These are phyloP conservation scores for Callaeas wilsoni DNA, from an alignment of 2,113 vertebrate genomes.

Conservation along the genomic window DNA sequence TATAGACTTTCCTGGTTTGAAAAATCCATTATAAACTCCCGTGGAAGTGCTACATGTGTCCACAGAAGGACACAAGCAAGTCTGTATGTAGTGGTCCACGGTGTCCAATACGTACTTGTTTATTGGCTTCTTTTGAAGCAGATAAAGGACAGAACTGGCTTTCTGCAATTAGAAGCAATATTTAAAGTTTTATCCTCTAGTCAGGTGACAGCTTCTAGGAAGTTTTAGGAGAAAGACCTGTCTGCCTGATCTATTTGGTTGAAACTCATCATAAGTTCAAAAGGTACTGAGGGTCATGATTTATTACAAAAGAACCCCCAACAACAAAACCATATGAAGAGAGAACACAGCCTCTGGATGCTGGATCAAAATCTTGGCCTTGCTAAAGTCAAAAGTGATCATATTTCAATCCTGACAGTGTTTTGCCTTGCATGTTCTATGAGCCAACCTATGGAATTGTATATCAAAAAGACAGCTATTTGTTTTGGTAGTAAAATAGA, in stretches of 20 bases:
- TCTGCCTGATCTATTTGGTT: not conserved
- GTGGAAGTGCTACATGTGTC: not conserved
- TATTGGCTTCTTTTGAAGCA: not conserved
- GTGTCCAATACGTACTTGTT: not conserved
- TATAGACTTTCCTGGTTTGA: not conserved
- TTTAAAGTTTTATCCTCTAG: not conserved
- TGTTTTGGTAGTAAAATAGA: slow-evolving; percentile 52
- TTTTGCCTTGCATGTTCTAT: not conserved
- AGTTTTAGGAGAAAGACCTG: not conserved
- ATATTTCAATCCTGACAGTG: not conserved
- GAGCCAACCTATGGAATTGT: not conserved
- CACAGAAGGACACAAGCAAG: not conserved
- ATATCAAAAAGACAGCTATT: slow-evolving; percentile 39
- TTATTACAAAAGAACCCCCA: not conserved
- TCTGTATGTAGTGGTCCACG: not conserved
- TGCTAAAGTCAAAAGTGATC: not conserved
- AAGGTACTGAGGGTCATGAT: not conserved
- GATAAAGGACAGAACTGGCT: not conserved
- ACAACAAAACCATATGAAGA: not conserved
- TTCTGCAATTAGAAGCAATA: not conserved
- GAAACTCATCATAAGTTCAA: not conserved
- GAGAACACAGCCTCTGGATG: not conserved
- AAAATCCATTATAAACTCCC: not conserved
- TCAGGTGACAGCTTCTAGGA: not conserved
- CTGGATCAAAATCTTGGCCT: not conserved